Conservation (phyloP, 1,140 invertebrate genomes). For the Hyles vespertilio region DNA sequence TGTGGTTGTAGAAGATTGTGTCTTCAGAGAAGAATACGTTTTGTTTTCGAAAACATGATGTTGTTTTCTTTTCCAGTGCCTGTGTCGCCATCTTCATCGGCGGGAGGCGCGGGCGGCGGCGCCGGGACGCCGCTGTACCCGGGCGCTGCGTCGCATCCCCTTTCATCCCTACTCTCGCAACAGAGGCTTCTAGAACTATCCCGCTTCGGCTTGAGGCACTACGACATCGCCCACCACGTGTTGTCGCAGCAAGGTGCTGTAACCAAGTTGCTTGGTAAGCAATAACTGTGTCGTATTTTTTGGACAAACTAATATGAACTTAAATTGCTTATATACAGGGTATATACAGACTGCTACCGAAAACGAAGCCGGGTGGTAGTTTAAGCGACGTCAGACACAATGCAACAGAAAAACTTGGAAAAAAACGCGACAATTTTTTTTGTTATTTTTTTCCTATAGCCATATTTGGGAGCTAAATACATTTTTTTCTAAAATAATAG, state of each 20-base stretch:
- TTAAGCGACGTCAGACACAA: no score
- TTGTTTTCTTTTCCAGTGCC: conserved; percentile 52
- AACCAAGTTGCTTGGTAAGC: conserved; percentile 90
- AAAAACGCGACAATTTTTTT: no score
- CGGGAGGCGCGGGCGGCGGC: conserved; percentile 64
- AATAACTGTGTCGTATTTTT: not conserved
- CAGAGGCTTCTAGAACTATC: conserved; percentile 89
- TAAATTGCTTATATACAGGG: no score
- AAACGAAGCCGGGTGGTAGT: no score
- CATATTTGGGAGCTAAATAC: no score
- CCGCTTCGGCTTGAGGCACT: conserved; percentile 88
- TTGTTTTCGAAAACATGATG: not conserved
- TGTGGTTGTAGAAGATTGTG: no score
- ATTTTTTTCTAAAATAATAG: no score
- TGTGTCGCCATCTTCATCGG: conserved; percentile 66
- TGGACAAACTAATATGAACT: no score
- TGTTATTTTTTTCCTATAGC: no score
- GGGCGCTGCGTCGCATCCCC: conserved; percentile 76
- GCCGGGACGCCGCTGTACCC: conserved; percentile 66
- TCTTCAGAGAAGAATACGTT: no score
- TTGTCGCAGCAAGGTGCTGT: conserved; percentile 93
- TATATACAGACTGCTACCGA: no score
- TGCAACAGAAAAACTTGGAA: no score
- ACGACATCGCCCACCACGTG: conserved; percentile 92
- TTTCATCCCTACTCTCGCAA: conserved; percentile 82